Evolutionary conservation across 2,888 invertebrate species (phyloP), one percentile per base, ranked within the genome.

Genomic region (Lycaena phlaeas): DNA sequence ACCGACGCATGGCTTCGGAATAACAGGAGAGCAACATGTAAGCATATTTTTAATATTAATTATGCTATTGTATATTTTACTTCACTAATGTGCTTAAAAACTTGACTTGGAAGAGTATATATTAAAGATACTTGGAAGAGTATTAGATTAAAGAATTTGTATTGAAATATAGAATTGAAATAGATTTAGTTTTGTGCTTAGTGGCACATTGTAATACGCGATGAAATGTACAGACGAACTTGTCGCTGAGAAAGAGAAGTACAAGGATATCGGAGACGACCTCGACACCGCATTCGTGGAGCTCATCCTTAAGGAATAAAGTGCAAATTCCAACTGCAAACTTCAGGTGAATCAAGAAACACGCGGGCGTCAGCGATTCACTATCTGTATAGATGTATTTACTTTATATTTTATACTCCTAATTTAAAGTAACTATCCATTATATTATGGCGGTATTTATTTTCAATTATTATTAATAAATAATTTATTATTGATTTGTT

Each of bases 251-350:
- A 99, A 98, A 91, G 98, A 98, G 89, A 96, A 97, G 85, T 98
- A 97, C 96, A 98, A 98, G 91, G 93, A 95, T 87, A 98, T 99
- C 89, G 97, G 97, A 89, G 98, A 98, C 91, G 98, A 98, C 86
- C 90, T 99, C 90, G 98, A 99, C 87, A 94, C 95, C 77, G 98
- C 98, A 74, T 98, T 98, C 89, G 96, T 97, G 87, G 94, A 94
- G 84, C 92, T 94, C 75, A 91, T 92, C 86, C 90, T 91, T 86
- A 89, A 89, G 79, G 88, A 89, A 84, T 88, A 88, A 77, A 38
- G 40, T 38, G 37, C 37, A 42, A 36, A 9, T 14, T 10, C 18
- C 18, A n/a, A n/a, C n/a, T n/a, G n/a, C n/a, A n/a, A n/a, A n/a
- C n/a, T n/a, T n/a, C n/a, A n/a, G n/a, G n/a, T 15, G 14, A 15